Evolutionary conservation across 64 coral and sea anemone genomes (phyloP).

Genomic region (Actinia tenebrosa): DNA sequence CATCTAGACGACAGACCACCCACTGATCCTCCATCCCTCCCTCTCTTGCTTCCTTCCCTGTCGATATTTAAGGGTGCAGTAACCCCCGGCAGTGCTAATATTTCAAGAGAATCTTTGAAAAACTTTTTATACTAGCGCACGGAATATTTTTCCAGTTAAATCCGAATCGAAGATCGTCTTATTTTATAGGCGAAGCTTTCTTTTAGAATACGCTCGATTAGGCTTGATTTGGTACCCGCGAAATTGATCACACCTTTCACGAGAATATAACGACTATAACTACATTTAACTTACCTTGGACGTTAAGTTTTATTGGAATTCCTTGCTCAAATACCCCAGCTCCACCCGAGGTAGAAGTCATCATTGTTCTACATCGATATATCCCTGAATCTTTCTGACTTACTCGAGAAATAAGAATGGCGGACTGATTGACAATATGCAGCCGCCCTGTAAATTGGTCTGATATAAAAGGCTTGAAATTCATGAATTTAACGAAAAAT

Average conservation of each 20-base stretch:
- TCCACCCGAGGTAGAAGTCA: constrained; percentile 23
- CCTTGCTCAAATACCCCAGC: constrained; percentile 46
- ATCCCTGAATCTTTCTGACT: constrained; percentile 71
- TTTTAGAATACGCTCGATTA: not conserved
- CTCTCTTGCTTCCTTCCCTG: not conserved
- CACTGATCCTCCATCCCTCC: not conserved
- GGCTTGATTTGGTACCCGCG: not conserved
- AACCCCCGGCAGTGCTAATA: not conserved
- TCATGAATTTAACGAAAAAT: constrained; percentile 89
- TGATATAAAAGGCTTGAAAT: constrained; percentile 64
- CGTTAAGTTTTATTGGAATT: constrained; percentile 57
- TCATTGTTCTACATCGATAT: constrained; percentile 72
- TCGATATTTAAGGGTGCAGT: not conserved
- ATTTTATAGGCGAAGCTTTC: not conserved
- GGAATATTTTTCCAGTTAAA: not conserved
- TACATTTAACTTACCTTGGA: constrained; percentile 55
- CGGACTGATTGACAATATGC: constrained; percentile 65
- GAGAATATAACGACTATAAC: not conserved
- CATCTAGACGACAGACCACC: not conserved
- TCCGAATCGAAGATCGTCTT: no score
- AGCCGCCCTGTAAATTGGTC: constrained; percentile 48
- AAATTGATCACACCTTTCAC: not conserved
- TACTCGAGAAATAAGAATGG: constrained; percentile 74
- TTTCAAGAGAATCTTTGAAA: not conserved
- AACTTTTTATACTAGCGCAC: not conserved